Evolutionary conservation across 2,888 invertebrate species (phyloP), one percentile per base, ranked within the genome.

Genomic region (Lasiommata megera): DNA sequence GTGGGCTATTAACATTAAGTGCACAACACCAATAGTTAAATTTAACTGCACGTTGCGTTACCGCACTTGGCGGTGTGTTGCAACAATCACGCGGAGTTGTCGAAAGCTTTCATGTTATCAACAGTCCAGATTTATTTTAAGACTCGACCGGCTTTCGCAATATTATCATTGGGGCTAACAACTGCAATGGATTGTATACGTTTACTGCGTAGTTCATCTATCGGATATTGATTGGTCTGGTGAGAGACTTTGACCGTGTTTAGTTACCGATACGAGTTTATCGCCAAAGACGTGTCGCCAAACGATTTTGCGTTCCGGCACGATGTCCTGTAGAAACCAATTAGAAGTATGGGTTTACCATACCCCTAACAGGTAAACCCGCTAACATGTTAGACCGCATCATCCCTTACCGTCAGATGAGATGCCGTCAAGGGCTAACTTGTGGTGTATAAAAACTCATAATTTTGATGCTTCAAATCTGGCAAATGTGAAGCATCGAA

Each of bases 91-190:
- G 6, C 34, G 16, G 46, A 18, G 17, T 17, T 31, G 31, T 34
- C 16, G 46, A 47, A 47, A 47, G 46, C 17, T 34, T n/a, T 34
- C 31, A 47, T 17, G 29, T 17, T 47, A 31, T 31, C 17, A 12
- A 41, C 8, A 43, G 23, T 28, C 34, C 46, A 47, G 46, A 47
- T 34, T 31, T 46, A 31, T 16, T 12, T 46, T 1, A 28, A n/a
- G 23, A 28, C 12, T 17, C 31, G 16, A 16, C 6, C 16, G 11
- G 34, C n/a, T 46, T 46, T 17, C 16, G 46, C 16, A 46, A 46
- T 7, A 31, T 16, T 31, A 8, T 46, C 14, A 17, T 6, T 0
- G 12, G 7, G 23, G 43, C 23, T 23, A 11, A 9, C 31, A 6
- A 31, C 7, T 7, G 11, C 1, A 6, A 31, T 9, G 11, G 17